Evolutionary conservation across 2,113 vertebrate species (phyloP).

Genomic region (Sigmodon hispidus): DNA sequence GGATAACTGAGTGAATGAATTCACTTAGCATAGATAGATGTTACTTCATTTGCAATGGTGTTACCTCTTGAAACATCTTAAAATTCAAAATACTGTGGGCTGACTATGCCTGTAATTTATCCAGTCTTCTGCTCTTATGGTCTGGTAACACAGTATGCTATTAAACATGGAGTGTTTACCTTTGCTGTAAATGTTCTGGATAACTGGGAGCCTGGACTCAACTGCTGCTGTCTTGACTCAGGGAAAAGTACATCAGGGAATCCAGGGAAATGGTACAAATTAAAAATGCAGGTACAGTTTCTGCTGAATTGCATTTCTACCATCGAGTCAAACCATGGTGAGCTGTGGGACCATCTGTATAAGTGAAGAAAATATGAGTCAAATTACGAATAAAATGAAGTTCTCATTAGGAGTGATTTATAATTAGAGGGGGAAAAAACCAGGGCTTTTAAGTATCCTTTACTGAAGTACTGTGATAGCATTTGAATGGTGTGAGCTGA

Average conservation of each 20-base stretch:
- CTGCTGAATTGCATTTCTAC: neutral
- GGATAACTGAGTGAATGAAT: neutral
- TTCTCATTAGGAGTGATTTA: constrained; percentile 59
- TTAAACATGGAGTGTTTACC: neutral
- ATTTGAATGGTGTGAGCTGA: constrained; percentile 42
- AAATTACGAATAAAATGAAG: constrained; percentile 50
- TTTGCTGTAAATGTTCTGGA: neutral
- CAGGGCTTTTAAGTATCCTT: neutral
- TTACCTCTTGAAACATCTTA: neutral
- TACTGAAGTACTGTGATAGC: constrained; percentile 66
- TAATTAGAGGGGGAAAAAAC: neutral
- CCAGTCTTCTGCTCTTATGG: neutral
- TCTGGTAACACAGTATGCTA: neutral
- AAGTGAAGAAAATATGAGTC: constrained; percentile 32
- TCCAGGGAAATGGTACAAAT: neutral
- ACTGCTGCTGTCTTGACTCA: neutral
- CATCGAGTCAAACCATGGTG: neutral
- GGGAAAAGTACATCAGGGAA: neutral
- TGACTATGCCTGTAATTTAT: neutral
- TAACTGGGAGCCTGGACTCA: neutral
- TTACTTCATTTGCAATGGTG: neutral
- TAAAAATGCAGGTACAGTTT: neutral
- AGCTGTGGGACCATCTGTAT: neutral
- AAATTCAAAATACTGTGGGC: neutral
- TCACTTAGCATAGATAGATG: neutral